Evolutionary conservation across 1,140 invertebrate genomes (phyloP).

Genomic region (Drosophila sulfurigaster): DNA sequence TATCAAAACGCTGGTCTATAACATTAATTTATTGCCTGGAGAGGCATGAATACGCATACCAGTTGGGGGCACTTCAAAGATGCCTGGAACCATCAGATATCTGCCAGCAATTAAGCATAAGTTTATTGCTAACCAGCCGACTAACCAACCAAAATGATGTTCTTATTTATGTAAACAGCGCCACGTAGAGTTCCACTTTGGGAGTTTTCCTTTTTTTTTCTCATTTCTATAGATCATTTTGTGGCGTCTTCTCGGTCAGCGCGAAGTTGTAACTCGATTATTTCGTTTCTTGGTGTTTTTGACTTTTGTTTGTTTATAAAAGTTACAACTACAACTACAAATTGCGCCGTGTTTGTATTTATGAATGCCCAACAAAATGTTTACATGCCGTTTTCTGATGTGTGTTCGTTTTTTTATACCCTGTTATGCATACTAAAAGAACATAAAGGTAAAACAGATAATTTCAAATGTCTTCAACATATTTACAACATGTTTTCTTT

Average conservation of each 20-base stretch:
- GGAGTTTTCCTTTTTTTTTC: constrained; percentile 37
- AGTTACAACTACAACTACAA: constrained; percentile 34
- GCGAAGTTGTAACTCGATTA: constrained; percentile 45
- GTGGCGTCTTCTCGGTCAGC: constrained; percentile 68
- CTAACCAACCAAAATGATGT: constrained; percentile 48
- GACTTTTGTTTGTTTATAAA: constrained; percentile 38
- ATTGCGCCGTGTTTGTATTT: constrained; percentile 44
- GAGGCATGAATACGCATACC: constrained; percentile 37
- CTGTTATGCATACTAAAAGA: constrained; percentile 10
- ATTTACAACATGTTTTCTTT: neutral
- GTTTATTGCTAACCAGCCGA: constrained; percentile 45
- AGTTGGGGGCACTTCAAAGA: constrained; percentile 59
- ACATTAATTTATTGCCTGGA: constrained; percentile 76
- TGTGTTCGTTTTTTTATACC: constrained; percentile 4
- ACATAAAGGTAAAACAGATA: constrained; percentile 2
- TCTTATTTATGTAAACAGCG: constrained; percentile 64
- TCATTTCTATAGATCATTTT: constrained; percentile 75
- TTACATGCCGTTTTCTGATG: constrained; percentile 25
- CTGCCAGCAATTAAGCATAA: constrained; percentile 66
- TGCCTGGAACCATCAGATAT: constrained; percentile 58
- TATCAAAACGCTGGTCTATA: constrained; percentile 79
- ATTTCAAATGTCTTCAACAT: neutral
- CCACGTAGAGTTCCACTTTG: constrained; percentile 24
- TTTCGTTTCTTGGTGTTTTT: neutral
- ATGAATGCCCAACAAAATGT: constrained; percentile 48